phyloP scores from a whole-genome alignment of 2,888 invertebrate species.

The Rhagonycha lutea region DNA sequence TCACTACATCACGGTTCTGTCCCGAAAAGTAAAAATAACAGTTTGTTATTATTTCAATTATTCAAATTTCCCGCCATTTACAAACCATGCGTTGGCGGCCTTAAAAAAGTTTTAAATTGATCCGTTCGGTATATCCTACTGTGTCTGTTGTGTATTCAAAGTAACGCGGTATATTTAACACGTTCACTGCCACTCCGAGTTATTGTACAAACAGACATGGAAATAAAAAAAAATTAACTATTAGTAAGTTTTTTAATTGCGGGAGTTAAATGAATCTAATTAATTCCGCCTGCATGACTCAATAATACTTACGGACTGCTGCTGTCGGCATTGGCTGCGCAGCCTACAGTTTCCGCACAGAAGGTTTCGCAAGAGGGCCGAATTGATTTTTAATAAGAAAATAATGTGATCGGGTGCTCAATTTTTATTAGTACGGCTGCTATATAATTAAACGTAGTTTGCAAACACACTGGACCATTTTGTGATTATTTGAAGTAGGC shows the following conservation, averaged over 20 bases:
- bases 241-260: neutral
- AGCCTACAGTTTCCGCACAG: neutral
- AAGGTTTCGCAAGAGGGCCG: slow-evolving; percentile 16
- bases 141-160: slow-evolving; percentile 44
- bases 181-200: slow-evolving; percentile 52
- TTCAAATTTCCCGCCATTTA: neutral
- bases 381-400: slow-evolving; percentile 27
- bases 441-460: slow-evolving; percentile 16
- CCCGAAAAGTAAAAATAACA: neutral
- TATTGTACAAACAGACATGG: slow-evolving; percentile 46
- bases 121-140: slow-evolving; percentile 2
- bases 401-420: slow-evolving; percentile 51
- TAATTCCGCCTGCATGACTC: slow-evolving; percentile 4
- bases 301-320: neutral
- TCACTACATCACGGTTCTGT: neutral
- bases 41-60: neutral
- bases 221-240: slow-evolving; percentile 12
- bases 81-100: neutral
- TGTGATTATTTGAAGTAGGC: neutral
- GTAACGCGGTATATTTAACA: slow-evolving; percentile 49
- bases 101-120: neutral
- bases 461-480: neutral
- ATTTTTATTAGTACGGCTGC: slow-evolving; percentile 51
- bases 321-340: neutral
- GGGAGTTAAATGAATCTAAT: slow-evolving; percentile 20